A percentile compares a stretch with the other conserved stretches of the same genome.
These are phyloP conservation scores for Listrodromus nycthemerus DNA, from an alignment of 2,888 invertebrate genomes.

Conservation along the genomic window DNA sequence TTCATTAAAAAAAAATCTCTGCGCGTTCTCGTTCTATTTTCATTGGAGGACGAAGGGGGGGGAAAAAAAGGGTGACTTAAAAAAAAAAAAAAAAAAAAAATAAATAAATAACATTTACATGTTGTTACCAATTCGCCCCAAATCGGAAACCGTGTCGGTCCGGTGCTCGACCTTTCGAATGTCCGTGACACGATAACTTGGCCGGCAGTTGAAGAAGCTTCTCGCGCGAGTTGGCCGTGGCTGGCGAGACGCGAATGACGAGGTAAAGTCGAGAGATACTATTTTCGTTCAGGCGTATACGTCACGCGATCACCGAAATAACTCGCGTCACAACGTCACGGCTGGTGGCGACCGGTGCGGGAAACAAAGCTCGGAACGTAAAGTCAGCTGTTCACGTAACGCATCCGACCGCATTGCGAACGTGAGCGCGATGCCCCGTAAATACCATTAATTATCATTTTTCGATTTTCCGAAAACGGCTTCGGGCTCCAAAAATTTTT, in stretches of 20 bases:
- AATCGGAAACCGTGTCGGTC: constrained; percentile 42
- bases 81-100: too few relatives aligned
- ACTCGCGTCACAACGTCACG: constrained; percentile 63
- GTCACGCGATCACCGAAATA: constrained; percentile 69
- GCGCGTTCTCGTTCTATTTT: too few relatives aligned
- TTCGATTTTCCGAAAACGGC: not conserved
- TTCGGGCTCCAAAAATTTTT: not conserved
- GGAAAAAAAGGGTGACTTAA: too few relatives aligned
- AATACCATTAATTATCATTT: not conserved
- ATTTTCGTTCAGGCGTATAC: constrained; percentile 64
- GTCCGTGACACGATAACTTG: constrained; percentile 61
- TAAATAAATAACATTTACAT: too few relatives aligned
- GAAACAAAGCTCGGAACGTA: constrained; percentile 34
- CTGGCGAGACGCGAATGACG: constrained; percentile 18
- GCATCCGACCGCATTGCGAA: constrained; percentile 41
- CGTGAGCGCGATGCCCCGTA: constrained; percentile 14
- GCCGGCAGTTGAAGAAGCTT: constrained; percentile 43
- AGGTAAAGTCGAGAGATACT: constrained; percentile 27
- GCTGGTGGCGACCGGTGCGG: constrained; percentile 28
- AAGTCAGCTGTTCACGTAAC: constrained; percentile 68
- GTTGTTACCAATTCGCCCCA: constrained; percentile 30
- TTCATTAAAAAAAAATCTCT: too few relatives aligned
- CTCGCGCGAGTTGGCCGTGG: constrained; percentile 47
- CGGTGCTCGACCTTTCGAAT: constrained; percentile 50
- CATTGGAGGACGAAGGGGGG: too few relatives aligned